Evolutionary conservation across 2,797 vertebrate genomes (phyloP).

Genomic region (Manis pentadactyla): DNA sequence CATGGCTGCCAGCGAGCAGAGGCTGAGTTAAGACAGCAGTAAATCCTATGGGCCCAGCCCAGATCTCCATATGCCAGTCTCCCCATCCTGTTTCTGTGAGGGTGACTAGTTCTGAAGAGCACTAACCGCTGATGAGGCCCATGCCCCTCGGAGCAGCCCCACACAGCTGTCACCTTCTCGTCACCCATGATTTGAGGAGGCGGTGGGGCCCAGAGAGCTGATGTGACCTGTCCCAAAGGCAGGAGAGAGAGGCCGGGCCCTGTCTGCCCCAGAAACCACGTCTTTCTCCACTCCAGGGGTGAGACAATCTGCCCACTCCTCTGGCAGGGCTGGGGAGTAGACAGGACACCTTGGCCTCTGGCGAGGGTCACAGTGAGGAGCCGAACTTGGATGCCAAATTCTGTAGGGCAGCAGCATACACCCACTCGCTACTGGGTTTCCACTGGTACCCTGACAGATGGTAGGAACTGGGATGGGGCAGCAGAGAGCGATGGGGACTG

Average conservation of each 20-base stretch:
- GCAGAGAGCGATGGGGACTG: neutral
- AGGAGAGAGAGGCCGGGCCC: neutral
- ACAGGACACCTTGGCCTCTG: neutral
- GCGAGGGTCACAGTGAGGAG: neutral
- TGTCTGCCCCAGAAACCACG: neutral
- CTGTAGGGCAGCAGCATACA: neutral
- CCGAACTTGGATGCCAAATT: neutral
- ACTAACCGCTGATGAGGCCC: neutral
- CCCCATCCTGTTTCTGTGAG: neutral
- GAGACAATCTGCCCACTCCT: neutral
- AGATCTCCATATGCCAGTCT: neutral
- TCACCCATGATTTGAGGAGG: neutral
- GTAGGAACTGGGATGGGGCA: neutral
- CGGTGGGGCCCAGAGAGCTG: neutral
- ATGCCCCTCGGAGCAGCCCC: neutral
- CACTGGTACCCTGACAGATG: neutral
- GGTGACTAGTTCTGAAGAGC: too few relatives aligned
- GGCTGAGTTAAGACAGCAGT: neutral
- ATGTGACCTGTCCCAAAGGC: too few relatives aligned
- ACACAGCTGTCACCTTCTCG: rapidly evolving
- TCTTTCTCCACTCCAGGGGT: neutral
- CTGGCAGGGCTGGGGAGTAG: neutral
- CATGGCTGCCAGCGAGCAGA: neutral
- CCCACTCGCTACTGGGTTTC: neutral
- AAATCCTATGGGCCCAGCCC: neutral